phyloP scores from a whole-genome alignment of 2,113 vertebrate genomes.

The Lycocorax pyrrhopterus region DNA sequence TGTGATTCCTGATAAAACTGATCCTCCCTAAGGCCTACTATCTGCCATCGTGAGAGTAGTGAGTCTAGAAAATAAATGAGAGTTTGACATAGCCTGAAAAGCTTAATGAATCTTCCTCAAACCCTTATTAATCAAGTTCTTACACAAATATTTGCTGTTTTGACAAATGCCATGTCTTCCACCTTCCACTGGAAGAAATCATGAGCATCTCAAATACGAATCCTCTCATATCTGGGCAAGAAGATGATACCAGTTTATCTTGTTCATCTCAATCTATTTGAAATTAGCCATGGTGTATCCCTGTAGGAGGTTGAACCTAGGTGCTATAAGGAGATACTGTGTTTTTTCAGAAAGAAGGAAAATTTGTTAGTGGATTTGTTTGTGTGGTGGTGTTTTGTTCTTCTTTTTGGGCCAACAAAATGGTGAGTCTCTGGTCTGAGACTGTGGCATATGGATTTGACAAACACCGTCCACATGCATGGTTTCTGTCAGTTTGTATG shows the following conservation, averaged over 20 bases:
- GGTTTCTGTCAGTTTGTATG: background rate
- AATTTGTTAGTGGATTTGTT: background rate
- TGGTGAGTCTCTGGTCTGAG: background rate
- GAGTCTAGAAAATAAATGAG: background rate
- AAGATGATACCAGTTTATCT: background rate
- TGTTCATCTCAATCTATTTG: background rate
- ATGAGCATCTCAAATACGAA: background rate
- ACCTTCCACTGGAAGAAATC: background rate
- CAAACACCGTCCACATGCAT: background rate
- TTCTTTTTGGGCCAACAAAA: background rate
- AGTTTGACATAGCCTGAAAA: background rate
- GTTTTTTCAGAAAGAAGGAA: background rate
- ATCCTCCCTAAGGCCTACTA: background rate
- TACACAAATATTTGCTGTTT: background rate
- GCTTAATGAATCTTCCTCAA: background rate
- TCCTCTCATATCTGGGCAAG: background rate
- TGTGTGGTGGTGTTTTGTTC: background rate
- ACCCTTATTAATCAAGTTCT: background rate
- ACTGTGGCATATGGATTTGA: background rate
- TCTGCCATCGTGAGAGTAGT: background rate
- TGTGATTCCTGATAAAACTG: background rate
- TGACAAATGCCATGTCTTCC: background rate
- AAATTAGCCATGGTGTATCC: background rate
- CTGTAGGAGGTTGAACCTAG: background rate
- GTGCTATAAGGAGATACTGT: background rate